Base-by-base conservation (phyloP, 2,113 vertebrate genomes). In the Gorsachius goisagi region DNA sequence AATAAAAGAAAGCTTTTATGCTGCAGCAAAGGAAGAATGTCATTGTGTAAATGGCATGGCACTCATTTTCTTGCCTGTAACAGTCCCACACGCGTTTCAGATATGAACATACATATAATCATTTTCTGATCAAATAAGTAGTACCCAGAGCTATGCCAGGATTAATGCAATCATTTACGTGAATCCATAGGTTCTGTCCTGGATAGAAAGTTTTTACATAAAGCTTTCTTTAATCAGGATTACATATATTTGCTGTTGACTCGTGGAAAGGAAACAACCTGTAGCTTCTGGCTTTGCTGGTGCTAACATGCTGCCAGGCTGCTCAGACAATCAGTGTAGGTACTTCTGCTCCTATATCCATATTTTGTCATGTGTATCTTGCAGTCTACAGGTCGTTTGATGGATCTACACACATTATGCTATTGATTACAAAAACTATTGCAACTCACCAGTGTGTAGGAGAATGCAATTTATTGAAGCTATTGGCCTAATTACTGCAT, bases 401-500 rank as follows among this genome's bases (percentile, higher is more conserved):
- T 89, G 45, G 11, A 82, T 87, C 52, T 67, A 23, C 30, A 33
- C 9, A 4, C 85, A 52, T 53, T 74, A 13, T 3, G 1, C 39
- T 53, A 89, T 76, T 53, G 94, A 94, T 79, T 88, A 45, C 12
- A 69, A 53, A 91, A 79, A 23, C 58, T 73, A 10, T 44, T 52
- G 28, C 27, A 79, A 45, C 74, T 85, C 53, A 88, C 23, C n/a
- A 30, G 5, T 17, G 27, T 83, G n/a, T 6, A 62, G 69, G 20
- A 53, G 50, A 66, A 66, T 33, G 35, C 0, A 2, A 37, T 93
- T 95, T 78, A 91, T 78, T 62, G 66, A 79, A 66, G 9, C 8
- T 87, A 27, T 94, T 82, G 50, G 77, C 19, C 96, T 93, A 96
- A 96, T 96, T 97, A 92, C 81, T 93, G 73, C 19, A 62, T 94